Percentiles rank a stretch among this genome's conserved stretches.
Evolutionary conservation across 2,888 invertebrate genomes (phyloP).

Genomic region (Zhuqinia jingwanae): DNA sequence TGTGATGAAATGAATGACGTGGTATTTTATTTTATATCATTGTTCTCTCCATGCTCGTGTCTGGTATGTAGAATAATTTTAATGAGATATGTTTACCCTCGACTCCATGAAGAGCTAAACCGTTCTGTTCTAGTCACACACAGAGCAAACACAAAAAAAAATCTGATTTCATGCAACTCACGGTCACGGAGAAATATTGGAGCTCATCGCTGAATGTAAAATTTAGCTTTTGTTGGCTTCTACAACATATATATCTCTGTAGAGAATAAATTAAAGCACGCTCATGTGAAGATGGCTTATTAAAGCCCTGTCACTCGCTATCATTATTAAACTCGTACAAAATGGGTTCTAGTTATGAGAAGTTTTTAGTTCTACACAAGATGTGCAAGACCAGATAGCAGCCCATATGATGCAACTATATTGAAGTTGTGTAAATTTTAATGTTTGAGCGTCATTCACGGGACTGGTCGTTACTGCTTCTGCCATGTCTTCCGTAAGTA

Average conservation of each 20-base stretch:
- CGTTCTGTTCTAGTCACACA: background rate
- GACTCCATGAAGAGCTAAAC: background rate
- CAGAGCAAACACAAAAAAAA: too few species aligned
- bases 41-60: conserved; percentile 49
- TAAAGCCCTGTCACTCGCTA: background rate
- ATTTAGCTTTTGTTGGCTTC: background rate
- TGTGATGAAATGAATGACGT: conserved; percentile 48
- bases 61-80: conserved; percentile 15
- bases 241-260: too few species aligned
- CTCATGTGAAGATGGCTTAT: conserved; percentile 14
- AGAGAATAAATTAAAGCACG: conserved; percentile 24
- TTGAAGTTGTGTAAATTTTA: background rate
- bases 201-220: background rate
- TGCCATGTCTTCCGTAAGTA: too few species aligned
- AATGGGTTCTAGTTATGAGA: background rate
- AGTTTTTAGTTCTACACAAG: conserved; percentile 6
- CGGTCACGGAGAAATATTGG: conserved; percentile 50
- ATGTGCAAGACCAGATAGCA: background rate
- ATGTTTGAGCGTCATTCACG: background rate
- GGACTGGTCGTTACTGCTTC: too few species aligned
- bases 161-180: conserved; percentile 53
- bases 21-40: conserved; percentile 34
- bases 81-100: conserved; percentile 50
- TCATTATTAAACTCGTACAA: background rate
- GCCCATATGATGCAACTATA: too few species aligned